Conservation (phyloP, 2,888 invertebrate species). For the Cecidostiba fungosa region DNA sequence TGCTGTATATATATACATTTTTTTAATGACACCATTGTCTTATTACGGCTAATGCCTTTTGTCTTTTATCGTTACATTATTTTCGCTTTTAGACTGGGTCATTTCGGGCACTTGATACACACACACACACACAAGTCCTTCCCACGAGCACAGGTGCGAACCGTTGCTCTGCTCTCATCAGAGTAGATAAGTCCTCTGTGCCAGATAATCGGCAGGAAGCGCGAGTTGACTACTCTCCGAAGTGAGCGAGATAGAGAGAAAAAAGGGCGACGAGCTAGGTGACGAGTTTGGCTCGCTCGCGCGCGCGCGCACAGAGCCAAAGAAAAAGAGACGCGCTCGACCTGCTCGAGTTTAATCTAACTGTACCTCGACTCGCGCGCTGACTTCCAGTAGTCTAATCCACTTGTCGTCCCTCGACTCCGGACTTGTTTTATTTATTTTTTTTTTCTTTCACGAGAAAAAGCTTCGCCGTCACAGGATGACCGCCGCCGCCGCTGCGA, state of each 20-base stretch:
- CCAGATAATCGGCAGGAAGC: slow-evolving; percentile 9
- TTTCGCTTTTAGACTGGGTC: background rate
- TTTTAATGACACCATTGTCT: background rate
- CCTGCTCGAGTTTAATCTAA: slow-evolving; percentile 71
- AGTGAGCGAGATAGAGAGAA: background rate
- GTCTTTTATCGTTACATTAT: background rate
- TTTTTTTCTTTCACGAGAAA: background rate
- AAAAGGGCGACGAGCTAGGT: background rate
- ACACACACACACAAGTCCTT: background rate
- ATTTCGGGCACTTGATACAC: background rate
- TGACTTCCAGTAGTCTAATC: slow-evolving; percentile 47
- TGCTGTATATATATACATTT: background rate
- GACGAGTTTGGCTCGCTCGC: slow-evolving; percentile 38
- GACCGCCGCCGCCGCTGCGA: too few species aligned
- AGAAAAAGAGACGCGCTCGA: slow-evolving; percentile 59
- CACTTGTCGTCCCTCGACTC: slow-evolving; percentile 38
- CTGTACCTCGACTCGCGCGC: slow-evolving; percentile 64
- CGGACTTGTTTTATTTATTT: background rate
- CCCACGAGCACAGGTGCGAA: background rate
- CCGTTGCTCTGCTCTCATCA: background rate
- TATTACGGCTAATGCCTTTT: background rate
- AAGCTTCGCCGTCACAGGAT: background rate
- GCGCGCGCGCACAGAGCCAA: too few species aligned
- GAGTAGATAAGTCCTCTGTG: background rate
- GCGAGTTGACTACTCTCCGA: background rate